Base-by-base conservation (phyloP, 2,113 vertebrate species). In the Tor tambroides region DNA sequence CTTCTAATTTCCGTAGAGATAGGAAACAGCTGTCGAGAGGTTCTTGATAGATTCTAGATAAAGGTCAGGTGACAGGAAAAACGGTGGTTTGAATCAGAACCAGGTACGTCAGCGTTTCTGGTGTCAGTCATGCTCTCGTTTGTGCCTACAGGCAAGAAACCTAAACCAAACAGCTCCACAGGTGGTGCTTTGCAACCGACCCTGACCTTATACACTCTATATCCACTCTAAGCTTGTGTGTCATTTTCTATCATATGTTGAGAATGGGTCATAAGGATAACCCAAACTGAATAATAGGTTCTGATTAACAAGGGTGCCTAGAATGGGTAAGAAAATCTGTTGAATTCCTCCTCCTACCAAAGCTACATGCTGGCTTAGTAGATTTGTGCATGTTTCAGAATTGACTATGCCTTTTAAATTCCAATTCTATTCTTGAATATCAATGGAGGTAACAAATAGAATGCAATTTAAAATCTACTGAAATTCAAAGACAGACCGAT, bases 31-130 rank as follows among this genome's bases (percentile, higher is more conserved):
- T 83, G 63, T n/a, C 14, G 10, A 51, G 11, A 7, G 15, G n/a
- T 83, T 83, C 23, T 30, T 14, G n/a, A 82, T 49, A 7, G 15
- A 15, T 83, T 83, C 23, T 30, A 23, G n/a, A 82, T 49, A 12
- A 49, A 83, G 80, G 7, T 83, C 43, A 83, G 28, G 63, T 83
- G 80, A 83, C 63, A 5, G 19, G 4, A 83, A 69, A 80, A 19
- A 30, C 21, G 59, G 43, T 14, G 41, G 43, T 32, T 67, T 51
- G 10, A 51, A 71, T 71, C 21, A 71, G 21, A 83, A 83, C 43
- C 81, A 51, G 81, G 63, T 51, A 82, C n/a, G 26, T 28, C 35
- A 17, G 26, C 30, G 63, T 83, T 49, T 49, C 43, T 51, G 41
- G 61, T 71, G 43, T 83, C 63, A 71, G 46, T 71, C 63, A 21